Evolutionary conservation across 2,888 invertebrate genomes (phyloP), one percentile per base, ranked within the genome.

Genomic region (Hyalella azteca): DNA sequence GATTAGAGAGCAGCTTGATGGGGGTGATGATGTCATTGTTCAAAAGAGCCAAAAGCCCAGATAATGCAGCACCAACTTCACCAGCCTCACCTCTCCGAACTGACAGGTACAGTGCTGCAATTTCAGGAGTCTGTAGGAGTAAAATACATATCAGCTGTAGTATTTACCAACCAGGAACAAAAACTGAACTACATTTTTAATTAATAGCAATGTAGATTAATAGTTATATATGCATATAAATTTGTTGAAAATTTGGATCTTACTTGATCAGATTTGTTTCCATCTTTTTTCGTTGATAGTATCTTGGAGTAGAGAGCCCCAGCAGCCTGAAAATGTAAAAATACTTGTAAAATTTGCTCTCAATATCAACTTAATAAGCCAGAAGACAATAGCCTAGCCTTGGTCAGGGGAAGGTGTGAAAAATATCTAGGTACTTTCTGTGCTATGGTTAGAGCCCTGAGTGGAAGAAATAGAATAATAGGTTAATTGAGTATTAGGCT

Each of bases 1-100:
- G 45, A 19, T 75, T 75, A 29, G 75, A 75, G 39, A 75, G 22
- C 41, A 75, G 75, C 29, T 75, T 75, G 26, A 45, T 45, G 4
- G 45, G 41, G 13, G 40, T n/a, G n/a, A 45, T 29, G 22, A 75
- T 4, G 26, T 32, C 45, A 41, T 75, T 45, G 15, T 75, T 75
- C 41, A 45, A 29, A 3, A 75, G 40, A 19, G 29, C 41, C 45
- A 45, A 19, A n/a, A 75, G 75, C 2, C 75, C 22, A n/a, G 75
- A 45, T 75, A 39, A 26, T 41, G 75, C 75, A 32, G 26, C 40
- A 5, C 75, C 45, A 29, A 26, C 40, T 41, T 75, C 75, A 45
- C 13, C 29, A 26, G 41, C 40, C n/a, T 39, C 19, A 26, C 75
- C 75, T 29, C 45, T 15, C 29, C 45, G 40, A 22, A 75, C 75